Evolutionary conservation across 2,888 invertebrate genomes (phyloP).

Genomic region (Latrodectus hesperus): DNA sequence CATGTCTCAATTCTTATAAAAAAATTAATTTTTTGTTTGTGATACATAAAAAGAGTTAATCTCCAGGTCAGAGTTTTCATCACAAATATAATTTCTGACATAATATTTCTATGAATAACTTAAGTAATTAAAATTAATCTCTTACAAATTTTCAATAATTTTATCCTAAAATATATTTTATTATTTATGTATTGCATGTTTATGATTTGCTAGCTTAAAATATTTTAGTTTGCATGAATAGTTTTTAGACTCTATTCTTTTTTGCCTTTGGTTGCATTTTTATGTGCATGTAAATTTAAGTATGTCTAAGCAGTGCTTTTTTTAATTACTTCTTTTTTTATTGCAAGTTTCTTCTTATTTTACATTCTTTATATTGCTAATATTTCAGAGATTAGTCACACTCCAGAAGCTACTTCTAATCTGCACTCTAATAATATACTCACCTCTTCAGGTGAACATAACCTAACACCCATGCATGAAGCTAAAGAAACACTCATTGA

Average conservation of each 20-base stretch:
- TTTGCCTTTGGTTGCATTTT: constrained; percentile 7
- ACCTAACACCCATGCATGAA: constrained; percentile 24
- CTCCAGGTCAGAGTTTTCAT: too few species aligned
- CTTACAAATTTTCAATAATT: background rate
- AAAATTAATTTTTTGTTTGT: too few species aligned
- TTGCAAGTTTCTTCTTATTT: constrained; percentile 19
- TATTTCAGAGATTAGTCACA: constrained; percentile 48
- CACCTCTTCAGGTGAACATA: constrained; percentile 25
- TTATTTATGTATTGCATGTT: too few species aligned
- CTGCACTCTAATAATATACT: constrained; percentile 46
- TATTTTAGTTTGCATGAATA: too few species aligned
- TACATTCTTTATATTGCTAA: constrained; percentile 39
- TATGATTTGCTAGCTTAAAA: too few species aligned
- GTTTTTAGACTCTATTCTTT: too few species aligned
- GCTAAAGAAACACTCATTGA: constrained; percentile 5
- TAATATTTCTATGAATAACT: too few species aligned
- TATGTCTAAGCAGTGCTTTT: constrained; percentile 2
- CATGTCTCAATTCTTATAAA: too few species aligned
- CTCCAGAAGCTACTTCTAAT: constrained; percentile 38
- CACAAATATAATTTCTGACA: too few species aligned
- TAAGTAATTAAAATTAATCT: background rate
- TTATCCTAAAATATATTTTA: too few species aligned
- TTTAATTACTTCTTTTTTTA: constrained; percentile 1
- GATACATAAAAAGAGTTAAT: too few species aligned
- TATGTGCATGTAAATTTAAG: constrained; percentile 27